A percentile compares a stretch with the other conserved stretches of the same genome.
phyloP scores from a whole-genome alignment of 2,888 invertebrate genomes.

The Ecliptopera silaceata region DNA sequence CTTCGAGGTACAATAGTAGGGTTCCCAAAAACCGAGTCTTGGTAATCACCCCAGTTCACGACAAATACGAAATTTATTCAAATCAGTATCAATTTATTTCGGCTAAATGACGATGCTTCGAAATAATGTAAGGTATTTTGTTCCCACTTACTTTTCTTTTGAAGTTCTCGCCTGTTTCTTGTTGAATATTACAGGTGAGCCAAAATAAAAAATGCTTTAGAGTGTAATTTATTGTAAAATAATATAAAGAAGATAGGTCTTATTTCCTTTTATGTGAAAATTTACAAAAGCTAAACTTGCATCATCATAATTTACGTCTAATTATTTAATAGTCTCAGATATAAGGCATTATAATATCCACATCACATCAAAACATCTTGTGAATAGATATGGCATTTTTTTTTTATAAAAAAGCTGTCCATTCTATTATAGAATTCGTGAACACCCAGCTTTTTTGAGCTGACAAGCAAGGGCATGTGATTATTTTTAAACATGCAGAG shows the following conservation, averaged over 20 bases:
- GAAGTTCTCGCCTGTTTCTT: conserved; percentile 17
- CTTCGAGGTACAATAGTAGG: conserved; percentile 38
- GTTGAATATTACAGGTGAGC: not conserved
- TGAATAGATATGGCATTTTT: no score
- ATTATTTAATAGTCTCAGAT: no score
- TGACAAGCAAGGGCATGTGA: no score
- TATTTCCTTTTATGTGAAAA: no score
- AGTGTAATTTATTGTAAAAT: not conserved
- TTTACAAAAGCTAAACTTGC: no score
- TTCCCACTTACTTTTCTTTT: conserved; percentile 33
- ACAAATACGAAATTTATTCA: conserved; percentile 71
- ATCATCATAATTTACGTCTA: no score
- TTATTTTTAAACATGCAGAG: not conserved
- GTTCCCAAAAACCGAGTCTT: conserved; percentile 36
- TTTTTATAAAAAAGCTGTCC: no score
- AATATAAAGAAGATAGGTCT: no score
- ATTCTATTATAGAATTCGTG: no score
- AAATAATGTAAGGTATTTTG: conserved; percentile 52
- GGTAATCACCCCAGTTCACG: conserved; percentile 57
- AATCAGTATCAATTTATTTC: conserved; percentile 66
- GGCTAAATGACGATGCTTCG: conserved; percentile 56
- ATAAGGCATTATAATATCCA: no score
- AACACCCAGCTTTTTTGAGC: no score
- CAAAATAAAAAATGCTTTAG: not conserved
- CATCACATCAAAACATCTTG: no score